Conservation (phyloP, 2,888 invertebrate species). For the Rotaria magnacalcarata region DNA sequence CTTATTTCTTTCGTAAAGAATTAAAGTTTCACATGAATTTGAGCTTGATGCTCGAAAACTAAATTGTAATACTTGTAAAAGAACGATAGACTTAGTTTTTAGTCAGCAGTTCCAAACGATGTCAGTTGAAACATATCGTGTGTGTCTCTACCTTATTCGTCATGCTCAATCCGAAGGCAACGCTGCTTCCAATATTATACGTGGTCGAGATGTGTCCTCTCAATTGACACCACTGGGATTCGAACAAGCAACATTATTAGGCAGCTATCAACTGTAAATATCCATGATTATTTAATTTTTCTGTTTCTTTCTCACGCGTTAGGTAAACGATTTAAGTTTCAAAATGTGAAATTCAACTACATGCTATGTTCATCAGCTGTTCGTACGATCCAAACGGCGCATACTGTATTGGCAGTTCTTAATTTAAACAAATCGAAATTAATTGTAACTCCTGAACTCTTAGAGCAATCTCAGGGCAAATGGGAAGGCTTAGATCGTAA, state of each 20-base stretch:
- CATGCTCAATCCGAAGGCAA: background rate
- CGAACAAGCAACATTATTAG: background rate
- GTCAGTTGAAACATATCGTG: background rate
- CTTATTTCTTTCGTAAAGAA: too few relatives aligned
- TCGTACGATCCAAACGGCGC: background rate
- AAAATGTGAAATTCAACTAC: background rate
- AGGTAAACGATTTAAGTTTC: background rate
- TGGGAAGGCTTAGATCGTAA: background rate
- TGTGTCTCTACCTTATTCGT: background rate
- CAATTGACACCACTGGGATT: background rate
- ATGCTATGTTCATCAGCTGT: background rate
- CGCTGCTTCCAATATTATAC: background rate
- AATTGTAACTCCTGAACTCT: background rate
- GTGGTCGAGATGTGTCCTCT: background rate
- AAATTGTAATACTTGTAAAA: too few relatives aligned
- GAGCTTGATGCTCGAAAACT: too few relatives aligned
- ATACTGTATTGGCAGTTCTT: background rate
- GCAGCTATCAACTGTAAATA: background rate
- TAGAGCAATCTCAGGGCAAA: background rate
- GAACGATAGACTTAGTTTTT: too few relatives aligned
- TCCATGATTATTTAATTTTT: too few relatives aligned
- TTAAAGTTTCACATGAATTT: too few relatives aligned
- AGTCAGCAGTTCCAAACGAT: too few relatives aligned
- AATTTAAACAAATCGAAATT: background rate
- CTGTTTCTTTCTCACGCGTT: too few relatives aligned